Base-by-base conservation (phyloP, 2,888 invertebrate genomes). In the Eupithecia pulchellata region DNA sequence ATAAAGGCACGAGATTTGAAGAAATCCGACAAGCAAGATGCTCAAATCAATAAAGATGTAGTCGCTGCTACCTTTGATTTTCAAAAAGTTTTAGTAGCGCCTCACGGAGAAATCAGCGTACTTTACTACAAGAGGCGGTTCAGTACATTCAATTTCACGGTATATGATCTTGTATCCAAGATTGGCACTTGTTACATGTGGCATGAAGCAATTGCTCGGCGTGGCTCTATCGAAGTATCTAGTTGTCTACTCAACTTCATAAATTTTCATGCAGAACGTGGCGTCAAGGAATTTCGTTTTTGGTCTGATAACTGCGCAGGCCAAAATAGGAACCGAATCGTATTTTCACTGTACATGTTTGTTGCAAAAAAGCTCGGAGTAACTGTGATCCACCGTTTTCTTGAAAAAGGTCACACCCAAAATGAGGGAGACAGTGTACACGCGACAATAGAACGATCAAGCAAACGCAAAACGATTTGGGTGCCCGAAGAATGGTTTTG, bases 281-380 rank as follows among this genome's bases (percentile, higher is more conserved):
- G 25, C 25, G 36, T 27, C 29, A 36, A 36, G 36, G 36, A n/a
- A n/a, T n/a, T n/a, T n/a, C n/a, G n/a, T n/a, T n/a, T n/a, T n/a
- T n/a, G n/a, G n/a, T n/a, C n/a, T 8, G 62, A 63, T 27, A 39
- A 39, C 36, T 63, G 36, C 36, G 36, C 36, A 36, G 66, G 66
- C 20, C 58, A 58, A 66, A 58, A 66, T 39, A 36, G 47, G 17
- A 64, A 64, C 42, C 39, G 64, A n/a, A 47, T 64, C 29, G 47
- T 64, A 29, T 64, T 64, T 47, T 32, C 47, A 11, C 17, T 30
- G 17, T 47, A 64, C 42, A 17, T 67, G 20, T 11, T 20, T 32
- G 34, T 30, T 2, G 61, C 67, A 14, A 17, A 67, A 20, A 62
- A 61, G 14, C 17, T 61, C 42, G 17, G 27, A 14, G 32, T 67